Base-by-base conservation (phyloP, 2,888 invertebrate species). In the Lucinisca nassula region DNA sequence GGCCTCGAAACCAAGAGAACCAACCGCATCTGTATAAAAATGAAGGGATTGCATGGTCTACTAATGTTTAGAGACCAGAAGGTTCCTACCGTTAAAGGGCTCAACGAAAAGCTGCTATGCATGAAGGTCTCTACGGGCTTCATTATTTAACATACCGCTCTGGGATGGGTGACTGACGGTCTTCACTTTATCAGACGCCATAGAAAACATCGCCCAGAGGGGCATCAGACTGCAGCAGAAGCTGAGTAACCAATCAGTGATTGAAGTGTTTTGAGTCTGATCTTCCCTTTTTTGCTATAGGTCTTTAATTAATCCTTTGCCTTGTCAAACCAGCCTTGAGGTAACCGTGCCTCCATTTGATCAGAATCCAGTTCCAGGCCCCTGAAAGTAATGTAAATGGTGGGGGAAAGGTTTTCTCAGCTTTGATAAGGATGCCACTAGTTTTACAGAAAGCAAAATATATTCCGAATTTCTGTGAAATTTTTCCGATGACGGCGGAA, bases 361-460 rank as follows among this genome's bases (percentile, higher is more conserved):
- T 32, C 40, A 8, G 85, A 84, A 40, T 85, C 87, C 14, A 88
- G 51, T 80, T 88, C 87, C 12, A 86, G 24, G 37, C 88, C 84
- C 80, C 82, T 76, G 40, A 86, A 86, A 3, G 79, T 86, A 0
- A 86, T 77, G 35, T 51, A 24, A 0, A 70, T 58, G 21, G 37
- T 37, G 12, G 88, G 61, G 1, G 27, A 14, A 58, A 45, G 1
- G 81, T 86, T 80, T 88, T 86, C 72, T 79, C 82, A 0, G 8
- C 0, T 81, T 83, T 86, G 4, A 82, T 88, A 1, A 79, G 90
- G 24, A 82, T 61, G 0, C 76, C 82, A 30, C 85, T 82, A 1
- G 85, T 61, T 3, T 24, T 30, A 4, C 24, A 30, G 17, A 61
- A 61, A 30, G 30, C 8, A 30, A 30, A 61, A 6, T 27, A 17